phyloP scores from a whole-genome alignment of 2,888 invertebrate genomes.

The Sphaerophoria rueppellii region DNA sequence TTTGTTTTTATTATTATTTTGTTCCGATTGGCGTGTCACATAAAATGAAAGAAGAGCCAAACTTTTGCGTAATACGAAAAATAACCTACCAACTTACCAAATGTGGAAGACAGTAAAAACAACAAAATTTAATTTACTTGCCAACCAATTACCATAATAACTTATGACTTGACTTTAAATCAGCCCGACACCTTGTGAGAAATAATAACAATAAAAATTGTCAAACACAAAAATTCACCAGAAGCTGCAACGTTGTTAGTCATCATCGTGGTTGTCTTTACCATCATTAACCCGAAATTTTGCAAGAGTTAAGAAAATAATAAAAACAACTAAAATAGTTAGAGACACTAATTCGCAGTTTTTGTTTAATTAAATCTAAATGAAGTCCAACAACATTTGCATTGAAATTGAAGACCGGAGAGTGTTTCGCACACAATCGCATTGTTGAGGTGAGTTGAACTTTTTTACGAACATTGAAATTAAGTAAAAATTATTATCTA shows the following conservation, averaged over 20 bases:
- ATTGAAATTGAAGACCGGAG: neutral
- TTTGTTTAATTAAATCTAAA: constrained; percentile 17
- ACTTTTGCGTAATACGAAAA: constrained; percentile 13
- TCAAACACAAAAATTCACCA: neutral
- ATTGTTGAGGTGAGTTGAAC: constrained; percentile 23
- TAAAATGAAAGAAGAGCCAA: constrained; percentile 13
- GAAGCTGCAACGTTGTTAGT: constrained; percentile 21
- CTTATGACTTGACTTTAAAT: constrained; percentile 62
- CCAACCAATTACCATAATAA: constrained; percentile 54
- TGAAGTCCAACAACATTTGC: constrained; percentile 24
- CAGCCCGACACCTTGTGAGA: constrained; percentile 52
- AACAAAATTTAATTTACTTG: neutral
- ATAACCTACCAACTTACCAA: neutral
- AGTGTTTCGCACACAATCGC: neutral
- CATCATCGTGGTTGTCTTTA: constrained; percentile 1
- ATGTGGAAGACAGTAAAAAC: constrained; percentile 18
- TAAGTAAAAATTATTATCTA: no score
- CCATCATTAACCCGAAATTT: constrained; percentile 27
- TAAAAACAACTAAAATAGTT: neutral
- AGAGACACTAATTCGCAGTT: constrained; percentile 10
- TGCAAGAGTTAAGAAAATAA: constrained; percentile 1
- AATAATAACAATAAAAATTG: neutral
- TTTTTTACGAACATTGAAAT: no score
- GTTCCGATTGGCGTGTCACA: constrained; percentile 43
- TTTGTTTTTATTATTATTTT: constrained; percentile 23